Conservation (phyloP, 2,888 invertebrate genomes). For the Hypena proboscidalis region DNA sequence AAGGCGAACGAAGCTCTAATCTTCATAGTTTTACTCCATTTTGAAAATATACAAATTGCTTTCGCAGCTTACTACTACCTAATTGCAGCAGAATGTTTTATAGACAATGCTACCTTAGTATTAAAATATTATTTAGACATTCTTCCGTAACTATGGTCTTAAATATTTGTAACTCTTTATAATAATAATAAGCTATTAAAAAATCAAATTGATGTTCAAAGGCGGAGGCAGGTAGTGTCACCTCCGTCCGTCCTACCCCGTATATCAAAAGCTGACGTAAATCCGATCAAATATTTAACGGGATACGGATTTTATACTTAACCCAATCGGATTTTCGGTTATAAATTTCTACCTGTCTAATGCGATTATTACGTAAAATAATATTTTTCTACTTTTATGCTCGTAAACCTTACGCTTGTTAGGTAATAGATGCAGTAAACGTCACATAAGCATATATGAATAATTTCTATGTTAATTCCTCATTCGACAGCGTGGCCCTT, state of each 20-base stretch:
- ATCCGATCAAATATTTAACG: constrained; percentile 82
- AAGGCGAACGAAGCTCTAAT: too few relatives aligned
- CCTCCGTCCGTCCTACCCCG: constrained; percentile 49
- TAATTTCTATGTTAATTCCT: constrained; percentile 40
- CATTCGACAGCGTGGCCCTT: constrained; percentile 34
- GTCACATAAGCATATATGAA: constrained; percentile 34
- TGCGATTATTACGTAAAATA: constrained; percentile 66
- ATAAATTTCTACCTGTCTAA: constrained; percentile 66
- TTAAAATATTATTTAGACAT: too few relatives aligned
- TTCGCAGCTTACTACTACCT: not conserved
- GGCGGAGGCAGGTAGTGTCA: constrained; percentile 38
- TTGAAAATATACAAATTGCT: not conserved
- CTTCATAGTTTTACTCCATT: too few relatives aligned
- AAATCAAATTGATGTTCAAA: constrained; percentile 4
- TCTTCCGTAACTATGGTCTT: too few relatives aligned
- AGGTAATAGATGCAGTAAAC: constrained; percentile 47
- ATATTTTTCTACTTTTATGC: constrained; percentile 50
- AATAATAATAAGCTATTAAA: not conserved
- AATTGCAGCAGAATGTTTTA: too few relatives aligned
- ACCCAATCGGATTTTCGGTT: constrained; percentile 58
- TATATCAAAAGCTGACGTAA: constrained; percentile 75
- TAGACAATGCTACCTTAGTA: too few relatives aligned
- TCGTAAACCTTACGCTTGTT: constrained; percentile 41
- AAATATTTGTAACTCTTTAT: too few relatives aligned
- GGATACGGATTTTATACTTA: constrained; percentile 63